These are phyloP conservation scores for Drosophila parvula DNA, from an alignment of 1,140 invertebrate species.

Conservation along the genomic window DNA sequence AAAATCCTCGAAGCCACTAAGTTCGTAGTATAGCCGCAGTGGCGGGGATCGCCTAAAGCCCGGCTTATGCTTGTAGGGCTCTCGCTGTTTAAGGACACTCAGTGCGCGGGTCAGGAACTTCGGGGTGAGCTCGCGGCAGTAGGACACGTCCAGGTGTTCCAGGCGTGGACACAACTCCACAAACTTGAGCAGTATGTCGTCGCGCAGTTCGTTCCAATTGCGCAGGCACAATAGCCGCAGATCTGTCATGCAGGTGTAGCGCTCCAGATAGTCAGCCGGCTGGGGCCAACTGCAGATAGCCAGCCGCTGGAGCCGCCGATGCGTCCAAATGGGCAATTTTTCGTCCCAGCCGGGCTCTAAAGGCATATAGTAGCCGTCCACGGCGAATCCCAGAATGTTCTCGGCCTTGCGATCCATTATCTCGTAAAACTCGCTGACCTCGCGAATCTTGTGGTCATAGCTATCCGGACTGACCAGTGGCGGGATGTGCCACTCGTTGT, in stretches of 20 bases:
- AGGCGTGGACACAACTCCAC: constrained; percentile 62
- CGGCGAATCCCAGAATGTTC: constrained; percentile 62
- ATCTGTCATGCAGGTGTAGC: constrained; percentile 64
- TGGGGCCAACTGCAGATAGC: constrained; percentile 75
- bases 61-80: constrained; percentile 46
- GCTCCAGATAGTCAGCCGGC: constrained; percentile 50
- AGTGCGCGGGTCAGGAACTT: constrained; percentile 55
- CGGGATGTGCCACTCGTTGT: constrained; percentile 65
- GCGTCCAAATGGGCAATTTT: constrained; percentile 53
- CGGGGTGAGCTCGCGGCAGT: constrained; percentile 61
- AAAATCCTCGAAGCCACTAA: constrained; percentile 67
- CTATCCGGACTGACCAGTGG: constrained; percentile 54
- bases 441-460: constrained; percentile 70
- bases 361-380: constrained; percentile 75
- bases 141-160: constrained; percentile 70
- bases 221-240: constrained; percentile 65
- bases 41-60: constrained; percentile 25
- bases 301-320: constrained; percentile 51
- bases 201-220: constrained; percentile 60
- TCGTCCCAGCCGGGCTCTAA: constrained; percentile 64
- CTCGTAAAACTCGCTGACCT: constrained; percentile 72
- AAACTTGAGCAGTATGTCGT: constrained; percentile 63
- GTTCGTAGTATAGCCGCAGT: constrained; percentile 58
- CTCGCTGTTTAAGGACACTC: constrained; percentile 56
- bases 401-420: constrained; percentile 65